These are phyloP conservation scores for Danionella cerebrum DNA, from an alignment of 2,113 vertebrate genomes.

Conservation along the genomic window DNA sequence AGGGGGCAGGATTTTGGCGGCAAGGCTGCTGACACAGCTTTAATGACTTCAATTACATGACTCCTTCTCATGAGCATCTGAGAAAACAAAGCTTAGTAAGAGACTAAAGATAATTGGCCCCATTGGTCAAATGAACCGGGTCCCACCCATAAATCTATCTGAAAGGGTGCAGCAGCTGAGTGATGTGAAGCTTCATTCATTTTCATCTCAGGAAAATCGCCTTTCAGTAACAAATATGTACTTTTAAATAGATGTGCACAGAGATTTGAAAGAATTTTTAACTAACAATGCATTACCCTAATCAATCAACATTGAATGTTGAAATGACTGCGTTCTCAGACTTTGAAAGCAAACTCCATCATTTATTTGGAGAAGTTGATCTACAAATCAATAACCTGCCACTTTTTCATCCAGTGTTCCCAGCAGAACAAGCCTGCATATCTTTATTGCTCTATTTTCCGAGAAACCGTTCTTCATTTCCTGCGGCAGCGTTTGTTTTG, in stretches of 20 bases:
- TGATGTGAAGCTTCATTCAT: no score
- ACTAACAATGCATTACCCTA: no score
- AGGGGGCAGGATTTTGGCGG: not conserved
- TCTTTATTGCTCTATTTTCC: constrained; percentile 3
- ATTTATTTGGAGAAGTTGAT: not conserved
- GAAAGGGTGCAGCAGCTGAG: no score
- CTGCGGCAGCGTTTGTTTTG: not conserved
- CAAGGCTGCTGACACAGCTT: not conserved
- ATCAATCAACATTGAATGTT: no score
- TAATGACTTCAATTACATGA: constrained; percentile 16
- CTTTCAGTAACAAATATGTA: no score
- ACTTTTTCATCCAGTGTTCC: not conserved
- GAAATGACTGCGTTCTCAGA: not conserved
- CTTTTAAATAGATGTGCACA: no score
- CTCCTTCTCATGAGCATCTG: not conserved
- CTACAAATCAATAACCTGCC: not conserved
- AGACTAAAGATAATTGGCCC: not conserved
- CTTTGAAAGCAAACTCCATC: not conserved
- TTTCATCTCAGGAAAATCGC: no score
- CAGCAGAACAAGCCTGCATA: not conserved
- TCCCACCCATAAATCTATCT: not conserved
- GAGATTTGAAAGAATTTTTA: no score
- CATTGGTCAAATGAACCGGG: not conserved
- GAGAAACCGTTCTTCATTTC: not conserved
- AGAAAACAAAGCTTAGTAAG: not conserved